Evolutionary conservation across 1,140 invertebrate species (phyloP), one percentile per base, ranked within the genome.

Genomic region (Pseudomyrmex pallidus): DNA sequence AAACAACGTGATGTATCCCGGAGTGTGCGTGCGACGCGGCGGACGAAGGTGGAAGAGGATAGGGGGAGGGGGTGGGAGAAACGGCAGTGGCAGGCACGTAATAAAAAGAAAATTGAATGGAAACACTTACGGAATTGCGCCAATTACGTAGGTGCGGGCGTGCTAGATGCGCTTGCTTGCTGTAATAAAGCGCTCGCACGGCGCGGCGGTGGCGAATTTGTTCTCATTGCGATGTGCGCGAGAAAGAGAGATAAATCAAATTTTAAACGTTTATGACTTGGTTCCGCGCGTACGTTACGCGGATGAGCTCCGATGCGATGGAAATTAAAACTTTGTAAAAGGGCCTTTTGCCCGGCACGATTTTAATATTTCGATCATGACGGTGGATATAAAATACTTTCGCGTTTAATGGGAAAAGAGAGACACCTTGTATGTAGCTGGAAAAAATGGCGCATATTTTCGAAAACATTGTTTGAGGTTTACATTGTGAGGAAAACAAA

Each of bases 61-160:
- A 2, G 3, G 25, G 9, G 20, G 10, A 52, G 22, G 7, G 52
- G 52, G 3, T 12, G 2, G 56, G 50, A 15, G 10, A 25, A 25
- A 25, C 10, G 25, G 52, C 35, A n/a, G 17, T 57, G 64, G 76
- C 76, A 46, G 56, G 66, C 66, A 80, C 66, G 54, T 80, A 80
- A 80, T 80, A 80, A 80, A 80, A 80, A 78, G 76, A 72, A 80
- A 80, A 80, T 80, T 80, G 76, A 72, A 80, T 80, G 76, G 76
- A 80, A 80, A 80, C 76, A 80, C 76, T 80, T 80, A 80, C 66
- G 76, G 66, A 80, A 80, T 80, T 80, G 76, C 66, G 76, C 76
- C 76, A 80, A 80, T 80, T 80, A 80, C 76, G 54, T 80, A 70
- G 76, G 56, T 70, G 76, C 46, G 54, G 66, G 64, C 76, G 64